phyloP scores from a whole-genome alignment of 2,113 vertebrate species.

The Vombatus ursinus region DNA sequence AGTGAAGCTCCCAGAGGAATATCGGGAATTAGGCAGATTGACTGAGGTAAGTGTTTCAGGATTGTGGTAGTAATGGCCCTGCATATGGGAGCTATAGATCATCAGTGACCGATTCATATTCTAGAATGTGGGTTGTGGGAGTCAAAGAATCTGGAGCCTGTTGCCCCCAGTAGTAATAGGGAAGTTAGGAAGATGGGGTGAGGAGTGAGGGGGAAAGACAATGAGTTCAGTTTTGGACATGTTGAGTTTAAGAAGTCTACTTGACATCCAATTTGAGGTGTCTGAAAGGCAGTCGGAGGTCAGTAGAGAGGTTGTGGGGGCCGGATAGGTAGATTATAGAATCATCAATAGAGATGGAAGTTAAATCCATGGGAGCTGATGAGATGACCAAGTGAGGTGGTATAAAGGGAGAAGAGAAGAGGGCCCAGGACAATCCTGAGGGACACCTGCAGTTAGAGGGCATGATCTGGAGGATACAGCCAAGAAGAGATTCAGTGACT shows the following conservation, averaged over 20 bases:
- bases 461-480: too few relatives aligned
- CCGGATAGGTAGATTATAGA: background rate
- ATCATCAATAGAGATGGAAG: background rate
- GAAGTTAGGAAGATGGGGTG: background rate
- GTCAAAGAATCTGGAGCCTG: too few relatives aligned
- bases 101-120: background rate
- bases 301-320: background rate
- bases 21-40: slow-evolving; percentile 82
- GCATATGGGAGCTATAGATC: background rate
- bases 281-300: background rate
- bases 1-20: slow-evolving; percentile 60
- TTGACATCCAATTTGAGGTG: background rate
- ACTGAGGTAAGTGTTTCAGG: slow-evolving; percentile 85
- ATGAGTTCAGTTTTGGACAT: background rate
- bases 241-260: background rate
- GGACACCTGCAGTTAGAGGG: background rate
- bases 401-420: too few relatives aligned
- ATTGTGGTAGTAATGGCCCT: background rate
- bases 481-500: too few relatives aligned
- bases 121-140: background rate
- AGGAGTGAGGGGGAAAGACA: background rate
- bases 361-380: background rate
- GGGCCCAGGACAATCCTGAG: background rate
- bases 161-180: background rate
- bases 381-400: background rate